Base-by-base conservation (phyloP, 2,797 vertebrate species). In the Myotis vivesi region DNA sequence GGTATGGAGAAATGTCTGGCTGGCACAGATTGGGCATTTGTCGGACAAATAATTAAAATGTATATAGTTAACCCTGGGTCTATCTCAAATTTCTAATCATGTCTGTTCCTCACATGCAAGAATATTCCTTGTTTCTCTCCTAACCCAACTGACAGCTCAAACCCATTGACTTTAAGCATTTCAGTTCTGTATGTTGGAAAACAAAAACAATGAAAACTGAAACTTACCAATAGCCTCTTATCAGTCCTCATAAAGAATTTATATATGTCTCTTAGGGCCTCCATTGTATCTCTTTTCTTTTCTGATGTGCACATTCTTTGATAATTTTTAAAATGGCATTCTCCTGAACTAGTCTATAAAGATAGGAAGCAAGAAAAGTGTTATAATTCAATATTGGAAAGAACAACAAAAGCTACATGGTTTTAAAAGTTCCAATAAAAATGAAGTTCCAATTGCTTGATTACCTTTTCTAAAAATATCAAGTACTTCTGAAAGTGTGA, bases 181-280 rank as follows among this genome's bases (percentile, higher is more conserved):
- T 89, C 15, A 64, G 25, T 79, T 92, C 13, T 46, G 0, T 93
- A 55, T 16, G 13, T 73, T 28, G 6, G 15, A 81, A 83, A 86
- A 12, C 30, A 77, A 51, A 87, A 68, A 49, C 28, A 33, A 72
- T 66, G 2, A 95, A 71, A 95, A 53, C 6, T 4, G 87, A 87
- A 96, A 75, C 97, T 98, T 99, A 99, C 99, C 99, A 99, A 97
- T 73, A 76, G 97, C 91, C 99, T 99, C 64, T 98, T 99, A 86
- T 98, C 97, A 82, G 98, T 97, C 94, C 98, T 98, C 36, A 99
- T 98, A 95, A 99, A 98, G 97, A 99, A 99, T 89, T 98, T 99
- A 91, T 99, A 4, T 1, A 99, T 95, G 96, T 99, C 99, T 89
- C 98, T 97, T 72, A 99, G 73, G 91, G 98, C 97, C 57, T 98